Percentiles rank a stretch among this genome's conserved stretches.
Evolutionary conservation across 2,888 invertebrate genomes (phyloP).

Genomic region (Heteromyza rotundicornis): DNA sequence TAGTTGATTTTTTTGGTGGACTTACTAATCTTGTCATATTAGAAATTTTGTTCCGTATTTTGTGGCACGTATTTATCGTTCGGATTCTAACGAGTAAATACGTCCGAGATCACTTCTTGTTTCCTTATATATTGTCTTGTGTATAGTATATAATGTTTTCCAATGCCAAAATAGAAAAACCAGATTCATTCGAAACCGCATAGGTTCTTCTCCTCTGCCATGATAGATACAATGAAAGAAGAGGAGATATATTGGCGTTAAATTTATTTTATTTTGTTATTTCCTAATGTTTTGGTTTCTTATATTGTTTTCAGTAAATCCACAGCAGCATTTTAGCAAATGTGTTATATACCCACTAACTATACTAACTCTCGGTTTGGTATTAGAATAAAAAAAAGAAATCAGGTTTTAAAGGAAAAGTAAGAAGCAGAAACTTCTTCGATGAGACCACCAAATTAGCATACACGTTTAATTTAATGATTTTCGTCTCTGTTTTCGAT

Average conservation of each 20-base stretch:
- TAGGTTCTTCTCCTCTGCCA: background rate
- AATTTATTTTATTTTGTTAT: conserved; percentile 14
- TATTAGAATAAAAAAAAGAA: conserved; percentile 2
- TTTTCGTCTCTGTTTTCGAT: conserved; percentile 25
- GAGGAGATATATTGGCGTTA: conserved; percentile 24
- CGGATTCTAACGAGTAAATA: conserved; percentile 59
- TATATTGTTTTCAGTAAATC: background rate
- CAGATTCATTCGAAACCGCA: conserved; percentile 3
- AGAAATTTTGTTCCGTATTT: conserved; percentile 20
- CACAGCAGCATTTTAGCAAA: background rate
- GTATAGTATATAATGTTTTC: conserved; percentile 29
- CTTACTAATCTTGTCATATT: conserved; percentile 56
- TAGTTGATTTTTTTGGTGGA: conserved; percentile 18
- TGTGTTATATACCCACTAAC: background rate
- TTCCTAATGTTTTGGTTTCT: conserved; percentile 14
- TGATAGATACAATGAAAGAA: conserved; percentile 24
- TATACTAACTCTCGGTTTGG: background rate
- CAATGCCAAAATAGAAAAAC: conserved; percentile 30
- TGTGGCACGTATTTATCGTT: conserved; percentile 39
- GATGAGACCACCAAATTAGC: conserved; percentile 49
- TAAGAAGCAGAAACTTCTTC: background rate
- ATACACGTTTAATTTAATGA: conserved; percentile 47
- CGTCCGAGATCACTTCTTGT: conserved; percentile 49
- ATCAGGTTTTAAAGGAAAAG: background rate
- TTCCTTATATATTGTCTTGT: conserved; percentile 57